Conservation (phyloP, 1,140 invertebrate species). For the Daktulosphaira vitifoliae region DNA sequence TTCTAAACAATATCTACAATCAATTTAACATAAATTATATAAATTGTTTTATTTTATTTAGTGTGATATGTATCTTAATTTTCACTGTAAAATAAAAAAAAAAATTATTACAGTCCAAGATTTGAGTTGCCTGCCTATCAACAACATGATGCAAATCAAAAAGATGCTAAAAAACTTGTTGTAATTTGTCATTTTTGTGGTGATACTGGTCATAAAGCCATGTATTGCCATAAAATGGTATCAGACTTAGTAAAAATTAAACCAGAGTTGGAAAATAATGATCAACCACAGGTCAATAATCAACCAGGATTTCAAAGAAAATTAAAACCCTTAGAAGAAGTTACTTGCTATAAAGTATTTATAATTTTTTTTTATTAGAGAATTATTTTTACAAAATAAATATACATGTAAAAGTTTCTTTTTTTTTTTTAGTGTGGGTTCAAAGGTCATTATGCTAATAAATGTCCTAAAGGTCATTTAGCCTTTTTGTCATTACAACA, state of each 20-base stretch:
- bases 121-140: slow-evolving; percentile 78
- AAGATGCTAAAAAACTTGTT: slow-evolving; percentile 71
- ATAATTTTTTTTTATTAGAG: slow-evolving; percentile 1
- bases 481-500: slow-evolving; percentile 62
- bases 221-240: slow-evolving; percentile 76
- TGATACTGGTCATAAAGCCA: slow-evolving; percentile 91
- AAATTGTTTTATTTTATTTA: too few species aligned
- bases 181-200: slow-evolving; percentile 90
- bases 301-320: slow-evolving; percentile 39
- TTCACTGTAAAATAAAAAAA: too few species aligned
- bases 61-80: too few species aligned
- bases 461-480: slow-evolving; percentile 93
- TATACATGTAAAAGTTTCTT: slow-evolving; percentile 1
- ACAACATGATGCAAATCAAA: slow-evolving; percentile 57
- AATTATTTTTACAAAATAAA: background rate
- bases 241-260: slow-evolving; percentile 30
- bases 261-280: slow-evolving; percentile 46
- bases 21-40: too few species aligned
- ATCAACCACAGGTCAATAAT: slow-evolving; percentile 36
- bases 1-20: too few species aligned
- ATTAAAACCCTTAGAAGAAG: slow-evolving; percentile 79
- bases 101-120: slow-evolving; percentile 72
- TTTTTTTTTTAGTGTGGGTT: slow-evolving; percentile 70
- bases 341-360: slow-evolving; percentile 79
- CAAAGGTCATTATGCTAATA: slow-evolving; percentile 99